Percentiles rank a stretch among this genome's conserved stretches.
Evolutionary conservation across 2,888 invertebrate genomes (phyloP).

Genomic region (Philonicus albiceps): DNA sequence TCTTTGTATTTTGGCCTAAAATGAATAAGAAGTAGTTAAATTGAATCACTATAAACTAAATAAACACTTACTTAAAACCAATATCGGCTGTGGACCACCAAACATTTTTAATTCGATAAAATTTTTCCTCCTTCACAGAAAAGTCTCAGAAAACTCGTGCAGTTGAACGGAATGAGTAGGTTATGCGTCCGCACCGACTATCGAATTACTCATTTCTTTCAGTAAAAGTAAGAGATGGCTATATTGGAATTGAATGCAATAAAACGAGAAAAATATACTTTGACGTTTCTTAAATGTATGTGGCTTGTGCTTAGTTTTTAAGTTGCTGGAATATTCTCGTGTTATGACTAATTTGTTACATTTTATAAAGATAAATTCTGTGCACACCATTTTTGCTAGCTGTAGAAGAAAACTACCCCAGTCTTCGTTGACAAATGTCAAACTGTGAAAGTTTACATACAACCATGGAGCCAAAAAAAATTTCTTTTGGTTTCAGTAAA

Average conservation of each 20-base stretch:
- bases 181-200: not conserved
- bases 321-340: conserved; percentile 8
- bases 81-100: conserved; percentile 78
- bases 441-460: not conserved
- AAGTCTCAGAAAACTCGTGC: conserved; percentile 16
- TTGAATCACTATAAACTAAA: conserved; percentile 48
- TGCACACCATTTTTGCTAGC: not conserved
- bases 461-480: conserved; percentile 67
- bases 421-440: not conserved
- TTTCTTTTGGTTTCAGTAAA: conserved; percentile 83
- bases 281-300: not conserved
- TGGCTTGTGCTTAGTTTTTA: not conserved
- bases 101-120: conserved; percentile 54
- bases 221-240: not conserved
- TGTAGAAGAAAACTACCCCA: not conserved
- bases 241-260: not conserved
- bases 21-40: conserved; percentile 52
- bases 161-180: not conserved
- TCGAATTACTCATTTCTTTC: not conserved
- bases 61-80: conserved; percentile 85
- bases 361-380: not conserved
- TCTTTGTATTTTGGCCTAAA: conserved; percentile 95
- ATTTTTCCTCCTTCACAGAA: not conserved
- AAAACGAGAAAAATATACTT: not conserved
- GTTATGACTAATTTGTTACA: not conserved